Evolutionary conservation across 2,113 vertebrate species (phyloP).

Genomic region (Bos javanicus): DNA sequence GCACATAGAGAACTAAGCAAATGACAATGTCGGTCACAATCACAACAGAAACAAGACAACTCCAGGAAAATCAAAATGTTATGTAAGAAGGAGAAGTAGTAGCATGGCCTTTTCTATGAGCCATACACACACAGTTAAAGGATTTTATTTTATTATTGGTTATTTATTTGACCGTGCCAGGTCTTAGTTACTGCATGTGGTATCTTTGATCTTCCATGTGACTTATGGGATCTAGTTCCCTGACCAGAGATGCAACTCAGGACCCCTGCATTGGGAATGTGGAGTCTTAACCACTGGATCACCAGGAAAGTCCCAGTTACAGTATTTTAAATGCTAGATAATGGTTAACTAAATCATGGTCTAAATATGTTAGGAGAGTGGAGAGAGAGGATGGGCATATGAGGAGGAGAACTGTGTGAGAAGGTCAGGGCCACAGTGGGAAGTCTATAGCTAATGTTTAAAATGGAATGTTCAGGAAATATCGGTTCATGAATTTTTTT

Average conservation of each 20-base stretch:
- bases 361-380: not conserved
- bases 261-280: too few species aligned
- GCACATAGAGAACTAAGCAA: not conserved
- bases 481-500: not conserved
- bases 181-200: too few species aligned
- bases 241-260: too few species aligned
- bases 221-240: too few species aligned
- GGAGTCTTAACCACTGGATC: too few species aligned
- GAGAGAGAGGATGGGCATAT: not conserved
- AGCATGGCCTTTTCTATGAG: not conserved
- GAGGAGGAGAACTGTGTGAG: not conserved
- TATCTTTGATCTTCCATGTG: too few species aligned
- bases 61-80: not conserved
- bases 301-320: too few species aligned
- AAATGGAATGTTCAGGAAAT: not conserved
- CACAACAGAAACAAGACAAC: not conserved
- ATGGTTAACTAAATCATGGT: not conserved
- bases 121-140: too few species aligned
- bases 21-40: not conserved
- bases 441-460: not conserved
- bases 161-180: too few species aligned
- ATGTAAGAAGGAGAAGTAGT: not conserved
- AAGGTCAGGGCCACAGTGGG: not conserved
- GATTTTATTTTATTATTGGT: too few species aligned
- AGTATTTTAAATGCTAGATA: not conserved